Base-by-base conservation (phyloP, 2,113 vertebrate genomes). In the Atlantisia rogersi region DNA sequence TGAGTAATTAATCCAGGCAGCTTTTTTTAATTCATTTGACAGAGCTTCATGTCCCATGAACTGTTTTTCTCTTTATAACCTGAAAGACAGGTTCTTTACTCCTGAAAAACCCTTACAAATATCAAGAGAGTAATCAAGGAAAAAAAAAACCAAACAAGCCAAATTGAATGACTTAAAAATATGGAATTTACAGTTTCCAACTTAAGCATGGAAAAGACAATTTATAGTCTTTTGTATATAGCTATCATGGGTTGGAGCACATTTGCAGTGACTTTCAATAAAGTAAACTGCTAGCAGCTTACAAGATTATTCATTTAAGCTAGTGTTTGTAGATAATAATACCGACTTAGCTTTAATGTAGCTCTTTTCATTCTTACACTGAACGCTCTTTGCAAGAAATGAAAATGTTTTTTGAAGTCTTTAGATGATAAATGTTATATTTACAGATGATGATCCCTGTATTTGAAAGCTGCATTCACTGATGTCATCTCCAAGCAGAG, bases 1-100 rank as follows among this genome's bases (percentile, higher is more conserved):
- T 74, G 69, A 92, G 79, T 92, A 91, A 94, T 95, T 92, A 93
- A 93, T 79, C 75, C 65, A 73, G 86, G 80, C 62, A 92, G 88
- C 21, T 89, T 94, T 93, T 48, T 48, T 10, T 10, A 48, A 71
- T 86, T 83, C 62, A 37, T 92, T 95, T 91, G 69, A 93, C 88
- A 94, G 78, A 95, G 74, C 65, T 86, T 86, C 46, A 24, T 86
- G 77, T 82, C 90, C 92, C 50, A 76, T 32, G 53, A 88, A 67
- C 82, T 68, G 28, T 84, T 92, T 18, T 94, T 86, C 14, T 81
- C 39, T 86, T 90, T 86, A 63, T 46, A 94, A 79, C 77, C 62
- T 58, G 77, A 76, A 58, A 79, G 50, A 88, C 37, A 75, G 32
- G 77, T 93, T 73, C 59, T 83, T 80, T 74, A 80, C 46, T 92